A percentile compares a stretch with the other conserved stretches of the same genome.
Conservation (phyloP, 1,140 invertebrate species). For the Sycophaga agraensis region DNA sequence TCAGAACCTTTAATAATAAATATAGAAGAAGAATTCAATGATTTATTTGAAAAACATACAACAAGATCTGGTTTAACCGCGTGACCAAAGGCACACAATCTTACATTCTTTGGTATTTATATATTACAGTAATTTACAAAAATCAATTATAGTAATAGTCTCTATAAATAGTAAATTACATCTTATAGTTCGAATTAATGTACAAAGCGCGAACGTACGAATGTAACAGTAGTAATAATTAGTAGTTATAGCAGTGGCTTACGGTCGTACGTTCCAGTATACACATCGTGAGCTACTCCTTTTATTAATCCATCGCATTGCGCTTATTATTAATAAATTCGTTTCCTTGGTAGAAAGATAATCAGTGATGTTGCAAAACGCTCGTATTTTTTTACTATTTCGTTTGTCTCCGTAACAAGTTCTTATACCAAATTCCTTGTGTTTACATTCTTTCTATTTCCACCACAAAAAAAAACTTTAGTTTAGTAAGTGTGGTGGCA, state of each 20-base stretch:
- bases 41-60: conserved; percentile 55
- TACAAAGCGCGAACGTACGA: conserved; percentile 41
- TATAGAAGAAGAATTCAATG: conserved; percentile 37
- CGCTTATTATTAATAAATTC: conserved; percentile 26
- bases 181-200: conserved; percentile 40
- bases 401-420: no score
- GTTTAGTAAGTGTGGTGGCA: neutral
- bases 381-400: no score
- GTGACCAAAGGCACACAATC: conserved; percentile 54
- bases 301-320: conserved; percentile 16
- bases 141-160: conserved; percentile 46
- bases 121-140: conserved; percentile 51
- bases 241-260: conserved; percentile 23
- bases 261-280: conserved; percentile 21
- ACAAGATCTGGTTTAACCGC: conserved; percentile 49
- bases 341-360: conserved; percentile 25
- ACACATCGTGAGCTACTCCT: conserved; percentile 19
- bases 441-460: neutral
- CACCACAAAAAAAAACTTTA: no score
- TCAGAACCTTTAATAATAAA: neutral
- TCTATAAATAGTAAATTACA: conserved; percentile 45
- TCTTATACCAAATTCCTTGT: neutral
- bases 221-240: conserved; percentile 27
- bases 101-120: conserved; percentile 37
- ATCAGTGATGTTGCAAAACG: conserved; percentile 22